Evolutionary conservation across 2,888 invertebrate genomes (phyloP), one percentile per base, ranked within the genome.

Genomic region (Iphiclides podalirius): DNA sequence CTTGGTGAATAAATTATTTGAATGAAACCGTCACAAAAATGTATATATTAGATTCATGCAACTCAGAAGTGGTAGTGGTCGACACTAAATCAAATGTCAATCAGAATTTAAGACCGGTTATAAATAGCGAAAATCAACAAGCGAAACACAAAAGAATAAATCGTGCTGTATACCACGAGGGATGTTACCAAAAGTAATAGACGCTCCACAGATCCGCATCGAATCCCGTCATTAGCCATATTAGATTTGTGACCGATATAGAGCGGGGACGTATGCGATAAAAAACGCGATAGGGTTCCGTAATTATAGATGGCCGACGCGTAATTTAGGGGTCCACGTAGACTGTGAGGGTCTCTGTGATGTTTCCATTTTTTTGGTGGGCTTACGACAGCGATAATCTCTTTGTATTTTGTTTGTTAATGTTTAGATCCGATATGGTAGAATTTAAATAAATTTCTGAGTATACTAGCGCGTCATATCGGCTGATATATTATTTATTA

Each of bases 171-270:
- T 69, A 73, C 67, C 75, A 74, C 56, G 65, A 63, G 63, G 64
- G 66, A 63, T 61, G 57, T 61, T 31, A 63, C 43, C 44, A 23
- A 39, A 60, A 57, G 60, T 72, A 74, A 76, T 73, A 77, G 77
- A 65, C 64, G 68, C 72, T 71, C 70, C 70, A 66, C 60, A 64
- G 64, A 57, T 57, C 63, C 67, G 67, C 64, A 63, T 61, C 73
- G 66, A 70, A 75, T 75, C 70, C 82, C 67, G 65, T 81, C 80
- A 81, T 83, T 83, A 82, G 74, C 69, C 70, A 68, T 78, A 79
- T 81, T 79, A 81, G 83, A 82, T 83, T 76, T 79, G 80, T 79
- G 78, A 79, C 69, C 67, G 73, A 75, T 75, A 68, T 61, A 57
- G 52, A 52, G 59, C 45, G 50, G 52, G 52, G 47, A 47, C 44